These are phyloP conservation scores for Dicroscelio sp. DNA, from an alignment of 2,888 invertebrate species.

Conservation along the genomic window DNA sequence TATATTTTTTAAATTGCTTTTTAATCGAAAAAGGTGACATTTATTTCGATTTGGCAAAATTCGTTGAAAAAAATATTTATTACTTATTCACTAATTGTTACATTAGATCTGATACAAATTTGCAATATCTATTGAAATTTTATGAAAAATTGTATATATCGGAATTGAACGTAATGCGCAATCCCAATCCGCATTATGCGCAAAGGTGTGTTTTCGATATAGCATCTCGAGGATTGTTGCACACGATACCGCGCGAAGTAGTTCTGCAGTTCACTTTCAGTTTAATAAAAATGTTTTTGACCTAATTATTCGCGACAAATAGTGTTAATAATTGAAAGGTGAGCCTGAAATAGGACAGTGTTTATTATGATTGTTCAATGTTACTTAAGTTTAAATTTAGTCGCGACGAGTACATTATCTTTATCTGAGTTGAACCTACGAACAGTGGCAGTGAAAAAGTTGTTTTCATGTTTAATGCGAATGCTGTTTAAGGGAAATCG, in stretches of 20 bases:
- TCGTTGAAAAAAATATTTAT: too few species aligned
- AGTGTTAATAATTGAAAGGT: conserved; percentile 21
- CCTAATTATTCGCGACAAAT: conserved; percentile 31
- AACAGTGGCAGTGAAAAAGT: too few species aligned
- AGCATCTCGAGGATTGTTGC: conserved; percentile 29
- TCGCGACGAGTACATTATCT: too few species aligned
- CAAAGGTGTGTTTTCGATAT: conserved; percentile 66
- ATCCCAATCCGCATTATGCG: conserved; percentile 73
- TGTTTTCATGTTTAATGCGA: too few species aligned
- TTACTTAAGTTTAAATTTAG: conserved; percentile 22
- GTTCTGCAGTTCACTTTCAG: conserved; percentile 8
- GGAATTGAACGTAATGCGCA: conserved; percentile 62
- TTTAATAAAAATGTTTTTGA: conserved; percentile 12
- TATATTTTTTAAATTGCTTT: too few species aligned
- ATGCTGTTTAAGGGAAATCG: background rate
- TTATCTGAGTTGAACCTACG: too few species aligned
- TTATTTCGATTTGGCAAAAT: too few species aligned
- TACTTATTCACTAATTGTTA: background rate
- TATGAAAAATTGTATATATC: too few species aligned
- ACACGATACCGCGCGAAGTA: conserved; percentile 19
- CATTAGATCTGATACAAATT: too few species aligned
- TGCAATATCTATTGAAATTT: too few species aligned
- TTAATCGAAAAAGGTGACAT: too few species aligned
- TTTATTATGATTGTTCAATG: conserved; percentile 22
- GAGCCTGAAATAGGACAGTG: conserved; percentile 18